These are phyloP conservation scores for Arbacia lixula DNA, from an alignment of 53 echinoderm and acorn worm species.

Conservation along the genomic window DNA sequence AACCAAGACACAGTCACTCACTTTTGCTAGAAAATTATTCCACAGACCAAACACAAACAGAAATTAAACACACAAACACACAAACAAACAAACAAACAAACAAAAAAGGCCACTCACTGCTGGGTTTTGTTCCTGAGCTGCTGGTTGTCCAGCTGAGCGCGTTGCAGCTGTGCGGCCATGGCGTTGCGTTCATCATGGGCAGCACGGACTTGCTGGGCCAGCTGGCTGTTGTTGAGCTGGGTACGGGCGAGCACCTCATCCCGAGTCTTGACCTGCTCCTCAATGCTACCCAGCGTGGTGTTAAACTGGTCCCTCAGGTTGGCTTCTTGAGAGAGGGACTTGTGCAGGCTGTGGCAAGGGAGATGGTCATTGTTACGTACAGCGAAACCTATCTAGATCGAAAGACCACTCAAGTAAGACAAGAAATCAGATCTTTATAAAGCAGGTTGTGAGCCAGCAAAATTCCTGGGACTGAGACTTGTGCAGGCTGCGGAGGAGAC, in stretches of 20 bases:
- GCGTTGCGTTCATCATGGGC: slow-evolving; percentile 80
- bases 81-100: too few relatives aligned
- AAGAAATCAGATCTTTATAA: too few relatives aligned
- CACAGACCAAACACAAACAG: too few relatives aligned
- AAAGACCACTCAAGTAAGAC: too few relatives aligned
- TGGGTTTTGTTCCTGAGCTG: slow-evolving; percentile 59
- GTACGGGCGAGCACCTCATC: slow-evolving; percentile 80
- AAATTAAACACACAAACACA: too few relatives aligned
- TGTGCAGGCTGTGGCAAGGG: slow-evolving; percentile 78
- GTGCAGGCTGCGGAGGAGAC: background rate
- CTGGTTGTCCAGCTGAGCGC: slow-evolving; percentile 65
- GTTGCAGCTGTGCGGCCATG: slow-evolving; percentile 75
- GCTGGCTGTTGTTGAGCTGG: slow-evolving; percentile 79
- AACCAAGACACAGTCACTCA: too few relatives aligned
- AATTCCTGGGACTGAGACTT: too few relatives aligned
- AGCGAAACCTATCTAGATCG: too few relatives aligned
- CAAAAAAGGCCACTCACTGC: slow-evolving; percentile 57
- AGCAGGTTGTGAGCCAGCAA: too few relatives aligned
- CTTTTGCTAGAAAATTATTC: too few relatives aligned
- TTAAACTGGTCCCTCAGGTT: slow-evolving; percentile 92
- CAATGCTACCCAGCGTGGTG: slow-evolving; percentile 80
- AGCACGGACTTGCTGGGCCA: slow-evolving; percentile 67
- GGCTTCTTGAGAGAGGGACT: slow-evolving; percentile 93
- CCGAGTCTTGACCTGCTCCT: slow-evolving; percentile 85
- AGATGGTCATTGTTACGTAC: too few relatives aligned